phyloP scores from a whole-genome alignment of 2,797 vertebrate genomes.

The Cossypha caffra region DNA sequence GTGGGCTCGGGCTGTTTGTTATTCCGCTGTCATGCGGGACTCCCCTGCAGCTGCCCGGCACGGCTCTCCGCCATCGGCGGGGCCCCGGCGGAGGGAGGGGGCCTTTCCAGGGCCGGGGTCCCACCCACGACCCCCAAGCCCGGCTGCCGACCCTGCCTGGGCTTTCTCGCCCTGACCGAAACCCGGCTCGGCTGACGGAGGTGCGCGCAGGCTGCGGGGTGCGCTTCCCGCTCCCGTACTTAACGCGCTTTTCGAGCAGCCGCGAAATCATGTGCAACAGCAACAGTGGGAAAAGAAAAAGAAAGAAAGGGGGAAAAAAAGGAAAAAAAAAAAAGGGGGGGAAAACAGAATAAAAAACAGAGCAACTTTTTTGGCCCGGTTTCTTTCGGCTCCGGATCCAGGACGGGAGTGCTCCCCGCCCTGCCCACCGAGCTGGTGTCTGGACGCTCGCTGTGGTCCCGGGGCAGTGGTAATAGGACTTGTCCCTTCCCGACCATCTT shows the following conservation, averaged over 20 bases:
- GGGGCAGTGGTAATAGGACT: background rate
- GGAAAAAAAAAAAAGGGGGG: too few species aligned
- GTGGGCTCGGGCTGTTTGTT: background rate
- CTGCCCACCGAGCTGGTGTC: background rate
- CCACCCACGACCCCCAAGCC: background rate
- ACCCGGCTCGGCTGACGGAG: accelerated
- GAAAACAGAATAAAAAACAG: too few species aligned
- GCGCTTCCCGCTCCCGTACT: accelerated
- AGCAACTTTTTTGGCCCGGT: too few species aligned
- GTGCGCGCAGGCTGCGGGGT: background rate
- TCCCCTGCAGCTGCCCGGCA: background rate
- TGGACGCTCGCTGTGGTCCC: background rate
- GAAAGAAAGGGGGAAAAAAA: too few species aligned
- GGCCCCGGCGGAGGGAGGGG: background rate
- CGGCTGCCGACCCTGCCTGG: background rate
- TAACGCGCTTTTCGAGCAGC: background rate
- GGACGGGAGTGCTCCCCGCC: background rate
- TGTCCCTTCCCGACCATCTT: background rate
- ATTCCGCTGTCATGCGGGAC: background rate
- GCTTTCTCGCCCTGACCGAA: background rate
- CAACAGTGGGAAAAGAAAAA: background rate
- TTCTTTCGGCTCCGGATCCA: background rate
- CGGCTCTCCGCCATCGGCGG: background rate
- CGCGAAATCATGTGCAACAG: background rate
- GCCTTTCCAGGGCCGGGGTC: background rate